These are phyloP conservation scores for Stomatorhinus ivindoensis DNA, from an alignment of 2,113 vertebrate species.

Conservation along the genomic window DNA sequence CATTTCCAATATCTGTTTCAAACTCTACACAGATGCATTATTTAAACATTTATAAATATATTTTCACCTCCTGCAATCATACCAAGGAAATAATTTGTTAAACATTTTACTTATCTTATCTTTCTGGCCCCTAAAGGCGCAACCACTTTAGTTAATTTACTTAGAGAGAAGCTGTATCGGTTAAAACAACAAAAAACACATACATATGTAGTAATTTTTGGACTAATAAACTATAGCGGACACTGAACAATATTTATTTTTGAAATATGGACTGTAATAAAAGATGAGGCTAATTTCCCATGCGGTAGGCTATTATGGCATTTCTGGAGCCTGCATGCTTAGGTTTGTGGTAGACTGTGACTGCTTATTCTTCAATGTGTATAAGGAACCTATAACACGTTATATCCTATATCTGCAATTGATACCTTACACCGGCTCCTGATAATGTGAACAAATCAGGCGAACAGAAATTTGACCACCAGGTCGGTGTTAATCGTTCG, in stretches of 20 bases:
- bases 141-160: constrained; percentile 58
- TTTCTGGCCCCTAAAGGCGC: constrained; percentile 47
- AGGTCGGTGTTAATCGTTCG: background rate
- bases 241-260: background rate
- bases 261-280: background rate
- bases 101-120: constrained; percentile 53
- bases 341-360: background rate
- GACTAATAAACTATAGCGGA: constrained; percentile 44
- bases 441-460: background rate
- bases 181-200: constrained; percentile 38
- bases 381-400: background rate
- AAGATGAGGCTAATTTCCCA: background rate
- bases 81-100: constrained; percentile 52
- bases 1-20: background rate
- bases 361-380: background rate
- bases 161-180: constrained; percentile 54
- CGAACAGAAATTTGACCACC: background rate
- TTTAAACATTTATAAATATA: background rate
- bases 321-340: background rate
- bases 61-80: constrained; percentile 41
- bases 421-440: background rate
- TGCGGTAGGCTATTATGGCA: too few relatives aligned
- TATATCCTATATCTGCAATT: background rate
- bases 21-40: background rate
- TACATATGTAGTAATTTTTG: constrained; percentile 41